Evolutionary conservation across 1,140 invertebrate species (phyloP), one percentile per base, ranked within the genome.

Genomic region (Danaus plexippus): DNA sequence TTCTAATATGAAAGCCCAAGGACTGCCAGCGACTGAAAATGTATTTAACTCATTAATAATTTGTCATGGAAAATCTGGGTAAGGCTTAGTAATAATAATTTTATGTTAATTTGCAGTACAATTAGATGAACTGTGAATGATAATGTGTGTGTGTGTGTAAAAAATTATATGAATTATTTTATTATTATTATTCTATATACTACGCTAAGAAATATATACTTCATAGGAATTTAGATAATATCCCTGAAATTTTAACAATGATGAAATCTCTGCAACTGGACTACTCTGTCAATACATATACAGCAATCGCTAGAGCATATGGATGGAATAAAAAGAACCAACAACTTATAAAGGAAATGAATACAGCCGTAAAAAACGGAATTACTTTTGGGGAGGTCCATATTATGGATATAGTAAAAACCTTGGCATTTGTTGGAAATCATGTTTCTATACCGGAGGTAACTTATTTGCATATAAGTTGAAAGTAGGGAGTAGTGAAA

Each of bases 1-100:
- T 42, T 81, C 89, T 48, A 85, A 87, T 56, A 92, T 92, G 90
- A 91, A 92, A 67, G 64, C 80, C 12, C 73, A 84, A 58, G 71
- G 79, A 9, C 61, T 91, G n/a, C 79, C 88, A 22, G 78, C 90
- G 1, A 90, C 88, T 66, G 90, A 91, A 72, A 71, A 65, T 53
- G 80, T 90, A 42, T 91, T 91, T 69, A 89, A 90, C 67, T 83
- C 87, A 49, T 81, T 92, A 11, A 89, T 92, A 48, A 72, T 89
- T 22, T 89, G 88, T 43, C 88, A 92, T 81, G 85, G 88, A 10
- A 89, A 88, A 74, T 70, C 85, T 41, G 86, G 88, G 87, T 88
- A 73, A 73, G 73, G 66, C 57, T 60, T 51, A 22, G 42, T 9
- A 9, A 32, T 51, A 22, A 42, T 9, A 9, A 32, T 47, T 22